Evolutionary conservation across 2,113 vertebrate species (phyloP).

Genomic region (Rhizomys pruinosus): DNA sequence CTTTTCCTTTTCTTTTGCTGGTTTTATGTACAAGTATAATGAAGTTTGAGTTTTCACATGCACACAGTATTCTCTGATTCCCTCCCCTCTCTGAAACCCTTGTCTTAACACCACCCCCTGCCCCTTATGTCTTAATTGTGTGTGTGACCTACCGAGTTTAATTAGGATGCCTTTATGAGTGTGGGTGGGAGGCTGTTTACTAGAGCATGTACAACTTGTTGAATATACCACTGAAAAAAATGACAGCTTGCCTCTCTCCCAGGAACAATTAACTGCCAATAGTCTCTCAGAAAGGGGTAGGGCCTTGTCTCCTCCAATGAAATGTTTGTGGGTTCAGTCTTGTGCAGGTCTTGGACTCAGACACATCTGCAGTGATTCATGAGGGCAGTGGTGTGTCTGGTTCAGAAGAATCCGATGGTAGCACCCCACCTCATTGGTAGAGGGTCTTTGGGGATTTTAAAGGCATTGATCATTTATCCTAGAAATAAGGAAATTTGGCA

Average conservation of each 20-base stretch:
- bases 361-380: not conserved
- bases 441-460: conserved; percentile 9
- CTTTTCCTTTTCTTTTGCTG: not conserved
- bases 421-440: too few species aligned
- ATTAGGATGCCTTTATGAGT: not conserved
- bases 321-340: too few species aligned
- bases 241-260: not conserved
- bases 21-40: not conserved
- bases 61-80: not conserved
- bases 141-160: not conserved
- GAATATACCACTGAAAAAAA: not conserved
- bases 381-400: too few species aligned
- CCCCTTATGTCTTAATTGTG: too few species aligned
- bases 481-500: conserved; percentile 43
- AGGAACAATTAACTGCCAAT: not conserved
- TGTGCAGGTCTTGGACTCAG: not conserved
- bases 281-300: too few species aligned
- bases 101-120: not conserved
- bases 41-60: not conserved
- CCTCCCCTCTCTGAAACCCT: not conserved
- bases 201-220: not conserved
- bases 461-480: conserved; percentile 7
- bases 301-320: too few species aligned
- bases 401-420: too few species aligned
- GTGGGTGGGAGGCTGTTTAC: not conserved